Base-by-base conservation (phyloP, 2,113 vertebrate genomes). In the Ariopsis seemanni region DNA sequence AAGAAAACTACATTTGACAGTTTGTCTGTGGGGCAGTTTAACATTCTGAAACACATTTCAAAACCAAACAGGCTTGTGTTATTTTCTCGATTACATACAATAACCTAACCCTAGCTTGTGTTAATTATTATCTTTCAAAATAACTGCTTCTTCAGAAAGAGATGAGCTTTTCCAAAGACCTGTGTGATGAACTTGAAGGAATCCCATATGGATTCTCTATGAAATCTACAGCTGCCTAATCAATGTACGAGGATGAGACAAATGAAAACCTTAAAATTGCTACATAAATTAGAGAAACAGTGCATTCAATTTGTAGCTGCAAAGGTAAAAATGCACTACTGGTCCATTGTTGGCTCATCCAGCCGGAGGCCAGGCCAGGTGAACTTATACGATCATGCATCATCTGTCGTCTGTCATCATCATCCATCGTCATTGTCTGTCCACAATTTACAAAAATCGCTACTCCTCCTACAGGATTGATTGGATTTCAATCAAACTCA, bases 151-250 rank as follows among this genome's bases (percentile, higher is more conserved):
- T 72, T 80, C 18, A 87, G 80, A 77, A 71, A 83, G 57, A 52
- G 75, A 88, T 85, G 79, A 79, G 9, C 15, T 84, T 60, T 78
- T 69, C 79, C 65, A 55, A 84, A 78, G 85, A 72, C 30, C 65
- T 52, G 48, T 77, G 22, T 48, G 22, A 25, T 25, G 25, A n/a
- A 77, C 50, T 52, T 77, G 67, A 52, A 25, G 74, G 62, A 86
- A 69, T 69, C 65, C 27, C 25, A 11, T n/a, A n/a, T 11, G 7
- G 8, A n/a, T 65, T 65, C n/a, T 65, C 1, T 65, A 17, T 2
- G 15, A 71, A 5, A 34, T 3, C 65, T 67, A 27, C 4, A 10
- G 30, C 27, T 71, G 30, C 69, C 18, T 15, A 71, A 71, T 71
- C 15, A 42, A 71, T 18, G 18, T 27, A 67, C 0, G 11, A 67